phyloP scores from a whole-genome alignment of 2,888 invertebrate species.

The Saturnia japonica region DNA sequence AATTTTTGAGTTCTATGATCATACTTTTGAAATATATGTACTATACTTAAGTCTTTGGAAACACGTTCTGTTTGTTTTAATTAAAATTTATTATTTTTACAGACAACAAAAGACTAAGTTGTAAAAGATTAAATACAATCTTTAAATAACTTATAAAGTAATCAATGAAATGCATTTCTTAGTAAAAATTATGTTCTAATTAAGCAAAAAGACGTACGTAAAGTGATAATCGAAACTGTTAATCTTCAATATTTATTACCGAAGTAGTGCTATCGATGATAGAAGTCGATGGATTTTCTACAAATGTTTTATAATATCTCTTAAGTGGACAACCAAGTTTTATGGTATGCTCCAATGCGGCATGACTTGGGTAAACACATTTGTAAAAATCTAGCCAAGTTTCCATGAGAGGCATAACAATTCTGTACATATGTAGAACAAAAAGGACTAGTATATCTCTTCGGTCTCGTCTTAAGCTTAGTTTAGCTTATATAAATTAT shows the following conservation, averaged over 20 bases:
- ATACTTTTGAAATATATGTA: too few species aligned
- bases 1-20: not conserved
- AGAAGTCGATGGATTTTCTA: constrained; percentile 23
- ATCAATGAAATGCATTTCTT: not conserved
- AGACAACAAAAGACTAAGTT: not conserved
- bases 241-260: constrained; percentile 11
- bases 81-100: too few species aligned
- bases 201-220: not conserved
- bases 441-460: not conserved
- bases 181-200: not conserved
- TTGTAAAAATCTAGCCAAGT: constrained; percentile 48
- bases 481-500: too few species aligned
- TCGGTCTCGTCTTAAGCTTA: not conserved
- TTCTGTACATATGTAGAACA: not conserved
- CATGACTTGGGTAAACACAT: constrained; percentile 54
- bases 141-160: not conserved
- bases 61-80: too few species aligned
- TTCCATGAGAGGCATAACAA: not conserved
- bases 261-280: not conserved
- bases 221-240: constrained; percentile 16
- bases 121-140: not conserved
- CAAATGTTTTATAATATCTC: constrained; percentile 38
- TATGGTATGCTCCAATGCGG: constrained; percentile 32
- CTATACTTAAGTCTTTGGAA: too few species aligned
- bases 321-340: constrained; percentile 39